phyloP scores from a whole-genome alignment of 2,113 vertebrate genomes.

The Pituophis catenifer region DNA sequence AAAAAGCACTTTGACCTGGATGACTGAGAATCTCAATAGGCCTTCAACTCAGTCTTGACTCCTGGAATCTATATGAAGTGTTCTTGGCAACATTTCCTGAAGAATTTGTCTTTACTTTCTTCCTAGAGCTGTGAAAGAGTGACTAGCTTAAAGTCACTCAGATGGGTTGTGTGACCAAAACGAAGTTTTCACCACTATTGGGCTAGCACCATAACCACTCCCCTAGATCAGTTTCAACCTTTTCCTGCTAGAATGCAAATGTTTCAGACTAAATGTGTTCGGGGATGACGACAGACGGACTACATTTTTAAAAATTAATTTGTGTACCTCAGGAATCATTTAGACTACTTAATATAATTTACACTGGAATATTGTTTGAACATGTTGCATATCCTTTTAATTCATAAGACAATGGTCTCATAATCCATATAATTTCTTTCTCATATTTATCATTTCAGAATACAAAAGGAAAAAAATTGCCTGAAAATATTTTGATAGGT shows the following conservation, averaged over 20 bases:
- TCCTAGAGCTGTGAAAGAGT: background rate
- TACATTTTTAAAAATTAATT: conserved; percentile 35
- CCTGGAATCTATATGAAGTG: background rate
- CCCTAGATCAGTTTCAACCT: background rate
- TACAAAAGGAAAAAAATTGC: conserved; percentile 6
- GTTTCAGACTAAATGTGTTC: conserved; percentile 9
- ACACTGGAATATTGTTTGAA: background rate
- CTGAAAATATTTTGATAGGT: conserved; percentile 10
- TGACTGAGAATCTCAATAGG: too few relatives aligned
- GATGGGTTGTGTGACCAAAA: background rate
- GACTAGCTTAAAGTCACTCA: background rate
- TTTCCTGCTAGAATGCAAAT: conserved; percentile 22
- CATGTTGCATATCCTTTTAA: background rate
- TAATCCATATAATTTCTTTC: background rate
- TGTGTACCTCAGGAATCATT: conserved; percentile 41
- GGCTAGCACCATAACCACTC: background rate
- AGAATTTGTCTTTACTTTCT: background rate
- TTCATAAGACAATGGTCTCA: conserved; percentile 1
- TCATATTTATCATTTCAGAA: background rate
- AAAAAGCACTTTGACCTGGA: too few relatives aligned
- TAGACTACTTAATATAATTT: conserved; percentile 11
- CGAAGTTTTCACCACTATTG: background rate
- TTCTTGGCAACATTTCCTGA: background rate
- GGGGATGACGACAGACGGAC: background rate
- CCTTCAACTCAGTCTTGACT: background rate